Evolutionary conservation across 1,140 invertebrate genomes (phyloP).

Genomic region (Apis dorsata): DNA sequence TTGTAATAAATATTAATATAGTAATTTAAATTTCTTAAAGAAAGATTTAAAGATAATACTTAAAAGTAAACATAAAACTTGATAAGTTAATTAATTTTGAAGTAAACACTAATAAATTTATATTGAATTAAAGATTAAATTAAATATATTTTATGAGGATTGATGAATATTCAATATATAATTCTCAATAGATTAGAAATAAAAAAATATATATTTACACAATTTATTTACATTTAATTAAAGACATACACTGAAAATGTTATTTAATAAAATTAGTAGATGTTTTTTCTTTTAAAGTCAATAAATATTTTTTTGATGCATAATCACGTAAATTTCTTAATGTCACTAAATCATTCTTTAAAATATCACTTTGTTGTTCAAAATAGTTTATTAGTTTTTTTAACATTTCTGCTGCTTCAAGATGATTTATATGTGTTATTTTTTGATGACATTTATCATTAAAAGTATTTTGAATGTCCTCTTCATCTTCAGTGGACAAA

Average conservation of each 20-base stretch:
- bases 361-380: background rate
- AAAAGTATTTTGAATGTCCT: background rate
- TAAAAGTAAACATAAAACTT: background rate
- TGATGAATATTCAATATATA: background rate
- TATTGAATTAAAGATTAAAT: background rate
- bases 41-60: background rate
- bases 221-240: constrained; percentile 8
- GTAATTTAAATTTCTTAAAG: background rate
- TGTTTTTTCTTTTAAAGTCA: background rate
- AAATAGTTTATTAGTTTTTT: constrained; percentile 16
- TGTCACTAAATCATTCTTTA: background rate
- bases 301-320: background rate
- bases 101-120: background rate
- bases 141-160: background rate
- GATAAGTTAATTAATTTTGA: background rate
- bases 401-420: constrained; percentile 2
- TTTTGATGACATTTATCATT: background rate
- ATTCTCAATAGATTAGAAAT: background rate
- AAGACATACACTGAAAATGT: background rate
- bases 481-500: background rate
- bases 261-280: background rate
- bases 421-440: background rate
- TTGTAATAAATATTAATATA: background rate
- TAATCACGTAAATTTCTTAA: background rate
- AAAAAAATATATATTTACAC: constrained; percentile 10